Evolutionary conservation across 2,888 invertebrate species (phyloP).

Genomic region (Cosmia pyralina): DNA sequence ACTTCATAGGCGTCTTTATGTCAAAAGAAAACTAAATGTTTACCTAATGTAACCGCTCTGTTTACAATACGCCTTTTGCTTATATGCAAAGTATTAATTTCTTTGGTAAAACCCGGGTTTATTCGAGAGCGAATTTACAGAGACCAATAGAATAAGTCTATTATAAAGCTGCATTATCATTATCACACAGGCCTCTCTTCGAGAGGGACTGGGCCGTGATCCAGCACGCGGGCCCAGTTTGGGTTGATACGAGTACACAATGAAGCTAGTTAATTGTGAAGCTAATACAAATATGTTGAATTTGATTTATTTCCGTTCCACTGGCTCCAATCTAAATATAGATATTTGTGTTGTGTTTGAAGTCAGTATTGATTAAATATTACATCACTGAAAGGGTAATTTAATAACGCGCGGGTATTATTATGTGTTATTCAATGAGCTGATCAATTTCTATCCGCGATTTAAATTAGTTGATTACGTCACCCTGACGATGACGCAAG

Average conservation of each 20-base stretch:
- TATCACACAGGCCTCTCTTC: no score
- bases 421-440: conserved; percentile 33
- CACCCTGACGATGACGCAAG: background rate
- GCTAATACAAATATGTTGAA: background rate
- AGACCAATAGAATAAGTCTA: background rate
- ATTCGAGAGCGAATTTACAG: background rate
- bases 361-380: conserved; percentile 12
- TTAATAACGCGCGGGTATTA: background rate
- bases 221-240: no score
- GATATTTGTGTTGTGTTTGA: conserved; percentile 22
- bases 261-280: background rate
- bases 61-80: background rate
- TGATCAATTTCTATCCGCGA: conserved; percentile 11
- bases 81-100: background rate
- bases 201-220: no score
- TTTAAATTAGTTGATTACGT: conserved; percentile 27
- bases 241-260: no score
- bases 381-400: conserved; percentile 9
- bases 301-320: conserved; percentile 23
- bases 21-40: no score
- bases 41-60: no score
- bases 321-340: conserved; percentile 15
- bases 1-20: no score
- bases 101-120: background rate
- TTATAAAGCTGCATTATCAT: background rate